These are phyloP conservation scores for Belonocnema kinseyi DNA, from an alignment of 1,140 invertebrate genomes.

Conservation along the genomic window DNA sequence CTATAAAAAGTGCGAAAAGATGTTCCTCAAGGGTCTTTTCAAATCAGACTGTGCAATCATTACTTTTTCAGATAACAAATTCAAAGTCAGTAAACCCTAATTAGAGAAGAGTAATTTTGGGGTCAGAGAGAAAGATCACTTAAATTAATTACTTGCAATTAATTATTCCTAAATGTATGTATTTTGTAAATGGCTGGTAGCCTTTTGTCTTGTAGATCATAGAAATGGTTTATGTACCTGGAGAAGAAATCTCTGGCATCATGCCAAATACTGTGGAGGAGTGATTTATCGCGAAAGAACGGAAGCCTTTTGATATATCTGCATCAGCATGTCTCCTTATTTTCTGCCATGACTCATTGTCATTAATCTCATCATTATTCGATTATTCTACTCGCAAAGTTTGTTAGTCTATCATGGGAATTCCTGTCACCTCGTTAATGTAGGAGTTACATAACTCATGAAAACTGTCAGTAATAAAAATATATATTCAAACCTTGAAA, in stretches of 20 bases:
- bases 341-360: constrained; percentile 11
- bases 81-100: neutral
- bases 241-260: constrained; percentile 5
- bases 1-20: constrained; percentile 15
- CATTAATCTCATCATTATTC: constrained; percentile 26
- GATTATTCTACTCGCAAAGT: neutral
- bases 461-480: neutral
- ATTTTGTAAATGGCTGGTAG: neutral
- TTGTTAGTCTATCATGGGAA: constrained; percentile 2
- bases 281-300: constrained; percentile 21
- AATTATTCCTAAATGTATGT: neutral
- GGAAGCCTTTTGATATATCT: constrained; percentile 28
- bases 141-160: constrained; percentile 7
- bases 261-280: constrained; percentile 18
- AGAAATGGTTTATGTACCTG: neutral
- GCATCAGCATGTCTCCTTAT: constrained; percentile 27
- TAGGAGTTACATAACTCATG: neutral
- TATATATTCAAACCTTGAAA: no score
- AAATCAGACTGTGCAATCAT: no score
- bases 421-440: constrained; percentile 2
- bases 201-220: neutral
- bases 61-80: neutral
- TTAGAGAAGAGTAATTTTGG: neutral
- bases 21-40: neutral
- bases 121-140: neutral